Evolutionary conservation across 2,888 invertebrate species (phyloP).

Genomic region (Phyllotreta cruciferae): DNA sequence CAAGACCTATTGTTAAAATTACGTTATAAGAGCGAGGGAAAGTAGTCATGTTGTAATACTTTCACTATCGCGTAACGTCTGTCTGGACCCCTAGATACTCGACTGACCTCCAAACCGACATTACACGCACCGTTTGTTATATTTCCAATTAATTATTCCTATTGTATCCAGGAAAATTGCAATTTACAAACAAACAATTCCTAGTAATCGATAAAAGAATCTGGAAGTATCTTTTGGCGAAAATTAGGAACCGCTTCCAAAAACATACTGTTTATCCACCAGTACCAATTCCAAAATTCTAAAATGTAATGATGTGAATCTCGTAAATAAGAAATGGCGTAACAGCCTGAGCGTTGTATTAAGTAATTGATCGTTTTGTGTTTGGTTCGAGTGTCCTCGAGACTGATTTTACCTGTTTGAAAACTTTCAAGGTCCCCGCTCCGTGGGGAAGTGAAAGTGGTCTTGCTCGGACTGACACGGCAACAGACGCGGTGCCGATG

Average conservation of each 20-base stretch:
- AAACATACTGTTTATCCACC: no score
- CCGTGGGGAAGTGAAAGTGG: constrained; percentile 63
- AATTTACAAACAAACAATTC: constrained; percentile 4
- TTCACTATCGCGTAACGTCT: constrained; percentile 61
- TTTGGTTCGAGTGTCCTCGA: constrained; percentile 60
- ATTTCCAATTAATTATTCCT: constrained; percentile 25
- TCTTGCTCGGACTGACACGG: constrained; percentile 59
- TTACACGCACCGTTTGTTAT: constrained; percentile 36
- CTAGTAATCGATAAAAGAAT: not conserved
- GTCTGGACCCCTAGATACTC: constrained; percentile 47
- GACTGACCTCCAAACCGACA: constrained; percentile 45
- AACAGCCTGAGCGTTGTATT: constrained; percentile 56
- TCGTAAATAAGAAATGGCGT: constrained; percentile 58
- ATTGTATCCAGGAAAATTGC: no score
- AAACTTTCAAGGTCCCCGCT: constrained; percentile 61
- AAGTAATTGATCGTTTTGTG: constrained; percentile 59
- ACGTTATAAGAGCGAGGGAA: constrained; percentile 59
- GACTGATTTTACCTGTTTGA: constrained; percentile 62
- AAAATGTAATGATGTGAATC: constrained; percentile 48
- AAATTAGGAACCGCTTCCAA: no score
- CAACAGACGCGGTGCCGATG: constrained; percentile 44
- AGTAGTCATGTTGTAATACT: constrained; percentile 60
- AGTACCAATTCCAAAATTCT: no score
- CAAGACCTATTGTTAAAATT: constrained; percentile 54
- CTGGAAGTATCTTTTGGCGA: not conserved